Evolutionary conservation across 2,888 invertebrate genomes (phyloP).

Genomic region (Drosophila picticornis): DNA sequence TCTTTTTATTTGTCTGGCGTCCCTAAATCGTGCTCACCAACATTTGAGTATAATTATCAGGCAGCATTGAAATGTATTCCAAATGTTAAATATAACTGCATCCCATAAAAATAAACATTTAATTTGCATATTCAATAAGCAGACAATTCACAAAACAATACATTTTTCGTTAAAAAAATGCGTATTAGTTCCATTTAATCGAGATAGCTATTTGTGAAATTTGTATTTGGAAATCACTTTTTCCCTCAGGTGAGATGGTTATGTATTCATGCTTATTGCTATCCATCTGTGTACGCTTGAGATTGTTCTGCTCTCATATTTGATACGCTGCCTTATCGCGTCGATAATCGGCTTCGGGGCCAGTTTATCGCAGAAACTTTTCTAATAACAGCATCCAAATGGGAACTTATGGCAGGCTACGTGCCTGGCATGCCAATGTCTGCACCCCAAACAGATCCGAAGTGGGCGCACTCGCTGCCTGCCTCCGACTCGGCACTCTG

Average conservation of each 20-base stretch:
- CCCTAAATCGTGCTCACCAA: neutral
- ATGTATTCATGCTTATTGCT: neutral
- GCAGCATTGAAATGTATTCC: neutral
- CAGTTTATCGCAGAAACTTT: constrained; percentile 72
- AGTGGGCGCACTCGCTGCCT: neutral
- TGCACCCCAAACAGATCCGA: constrained; percentile 11
- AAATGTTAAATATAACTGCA: neutral
- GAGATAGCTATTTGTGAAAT: neutral
- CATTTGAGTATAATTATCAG: neutral
- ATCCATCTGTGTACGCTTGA: constrained; percentile 1
- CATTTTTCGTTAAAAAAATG: neutral
- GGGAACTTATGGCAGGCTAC: constrained; percentile 73
- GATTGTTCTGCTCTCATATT: constrained; percentile 35
- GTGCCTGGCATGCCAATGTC: constrained; percentile 73
- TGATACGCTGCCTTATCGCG: constrained; percentile 62
- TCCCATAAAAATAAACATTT: neutral
- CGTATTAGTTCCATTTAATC: neutral
- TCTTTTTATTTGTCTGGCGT: neutral
- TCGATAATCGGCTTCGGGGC: constrained; percentile 74
- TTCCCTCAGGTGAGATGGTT: constrained; percentile 3
- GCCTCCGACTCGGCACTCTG: neutral
- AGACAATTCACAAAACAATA: neutral
- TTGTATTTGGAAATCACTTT: constrained; percentile 4
- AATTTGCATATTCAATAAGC: constrained; percentile 1
- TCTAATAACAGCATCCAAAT: constrained; percentile 82